A percentile compares a stretch with the other conserved stretches of the same genome.
phyloP scores from a whole-genome alignment of 35 echinoderm and acorn worm species.

The Apostichopus japonicus region DNA sequence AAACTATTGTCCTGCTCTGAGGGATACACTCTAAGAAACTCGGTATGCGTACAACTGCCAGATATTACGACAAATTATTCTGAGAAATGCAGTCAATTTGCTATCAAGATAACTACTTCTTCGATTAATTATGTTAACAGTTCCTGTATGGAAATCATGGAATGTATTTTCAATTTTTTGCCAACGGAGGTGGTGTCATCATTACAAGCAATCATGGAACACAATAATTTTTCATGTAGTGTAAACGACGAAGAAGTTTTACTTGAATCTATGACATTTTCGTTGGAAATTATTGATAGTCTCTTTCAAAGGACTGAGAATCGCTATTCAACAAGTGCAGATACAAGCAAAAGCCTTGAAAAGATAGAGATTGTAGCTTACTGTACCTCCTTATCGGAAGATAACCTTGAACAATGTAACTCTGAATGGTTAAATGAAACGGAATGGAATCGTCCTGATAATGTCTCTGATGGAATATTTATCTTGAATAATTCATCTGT shows the following conservation, averaged over 20 bases:
- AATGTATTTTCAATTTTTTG: neutral
- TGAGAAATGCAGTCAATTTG: neutral
- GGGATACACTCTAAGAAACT: neutral
- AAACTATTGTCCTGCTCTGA: constrained; percentile 4
- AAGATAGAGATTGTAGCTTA: neutral
- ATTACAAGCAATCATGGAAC: neutral
- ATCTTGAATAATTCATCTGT: neutral
- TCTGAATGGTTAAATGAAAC: neutral
- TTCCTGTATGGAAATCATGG: neutral
- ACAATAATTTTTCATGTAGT: neutral
- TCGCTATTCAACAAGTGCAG: neutral
- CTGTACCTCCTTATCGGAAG: neutral
- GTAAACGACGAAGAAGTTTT: neutral
- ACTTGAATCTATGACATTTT: neutral
- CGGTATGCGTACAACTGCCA: neutral
- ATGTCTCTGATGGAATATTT: neutral
- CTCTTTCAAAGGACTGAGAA: neutral
- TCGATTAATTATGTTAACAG: neutral
- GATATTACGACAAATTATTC: neutral
- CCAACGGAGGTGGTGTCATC: neutral
- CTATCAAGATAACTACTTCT: neutral
- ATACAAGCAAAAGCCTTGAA: neutral
- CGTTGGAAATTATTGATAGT: neutral
- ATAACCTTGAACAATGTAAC: neutral
- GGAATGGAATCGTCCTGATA: neutral